Evolutionary conservation across 2,888 invertebrate species (phyloP), one percentile per base, ranked within the genome.

Genomic region (Smittia aterrima): DNA sequence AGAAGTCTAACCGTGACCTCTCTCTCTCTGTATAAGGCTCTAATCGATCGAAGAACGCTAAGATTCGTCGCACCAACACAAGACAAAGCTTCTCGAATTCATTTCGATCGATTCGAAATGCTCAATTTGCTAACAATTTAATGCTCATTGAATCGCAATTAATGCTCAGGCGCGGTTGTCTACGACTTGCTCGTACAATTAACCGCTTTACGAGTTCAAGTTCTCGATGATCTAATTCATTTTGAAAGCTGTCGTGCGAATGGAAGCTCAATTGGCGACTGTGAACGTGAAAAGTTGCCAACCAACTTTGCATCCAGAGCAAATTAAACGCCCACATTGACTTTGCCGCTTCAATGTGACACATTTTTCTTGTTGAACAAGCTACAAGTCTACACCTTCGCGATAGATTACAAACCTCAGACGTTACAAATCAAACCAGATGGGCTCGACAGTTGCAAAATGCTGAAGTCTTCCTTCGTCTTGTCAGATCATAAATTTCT

Each of bases 191-290:
- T 66, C 7, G 20, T 3, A 22, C 40, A 66, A 66, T 66, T 66
- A 66, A 32, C 66, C 66, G 32, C 38, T 66, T 16, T 16, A 38
- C 7, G 66, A 66, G 66, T 66, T 66, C 66, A 66, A 66, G 66
- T 66, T 66, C 66, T 4, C 66, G 18, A 66, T 66, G 66, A 66
- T 66, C 32, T 66, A 66, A 20, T 66, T 66, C n/a, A 2, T 24
- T 22, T 62, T 25, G 47, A 47, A 47, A 47, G 47, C 32, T 32
- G 32, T 32, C 32, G 32, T 6, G 4, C 32, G 32, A 32, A 32
- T 32, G 9, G 32, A 32, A 32, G 32, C 32, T 3, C 32, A 32
- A 32, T 32, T 32, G 4, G 32, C 32, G 32, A 32, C 32, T 32
- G 9, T 32, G 32, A 32, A 32, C 32, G 32, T 32, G 32, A 32